Base-by-base conservation (phyloP, 2,888 invertebrate species). In the Megalurothrips usitatus region DNA sequence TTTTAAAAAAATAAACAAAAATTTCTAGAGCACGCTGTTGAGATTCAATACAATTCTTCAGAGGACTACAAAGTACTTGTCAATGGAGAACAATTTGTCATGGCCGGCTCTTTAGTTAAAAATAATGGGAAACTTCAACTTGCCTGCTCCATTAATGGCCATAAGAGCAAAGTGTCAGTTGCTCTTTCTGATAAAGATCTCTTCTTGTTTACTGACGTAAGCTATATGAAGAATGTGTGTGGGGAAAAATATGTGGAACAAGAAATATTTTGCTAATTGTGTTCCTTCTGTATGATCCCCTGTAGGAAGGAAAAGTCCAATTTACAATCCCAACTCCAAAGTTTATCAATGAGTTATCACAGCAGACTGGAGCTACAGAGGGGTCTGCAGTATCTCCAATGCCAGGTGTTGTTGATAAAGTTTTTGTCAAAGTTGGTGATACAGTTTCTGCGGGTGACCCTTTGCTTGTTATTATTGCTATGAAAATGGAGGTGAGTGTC, bases 401-500 rank as follows among this genome's bases (percentile, higher is more conserved):
- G 92, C 99, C 99, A 0, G 99, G 99, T 1, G 91, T 98, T 23
- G 90, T 99, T 78, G 98, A 99, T 86, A 96, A 96, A 87, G 89
- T 99, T 80, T 89, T 96, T 28, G 96, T 99, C 2, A 90, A 91
- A 82, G 89, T 91, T 43, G 98, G 97, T 0, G 94, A 97, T 85
- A 84, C 86, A 85, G 97, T 99, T 6, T 92, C 92, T 83, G 91
- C 92, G 86, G 98, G 98, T 0, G 97, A 99, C 86, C 93, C 95
- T 0, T 89, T 99, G 3, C 93, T 98, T 82, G 94, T 98, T 79
- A 93, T 99, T 86, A 97, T 98, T 83, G 99, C 99, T 0, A 99
- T 99, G 99, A 99, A 99, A 90, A 99, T 99, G 99, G 99, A 99
- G 89, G 92, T 92, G 86, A 86, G 84, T 82, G 47, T 47, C 17